Conservation (phyloP, 2,113 vertebrate species). For the Camelus bactrianus region DNA sequence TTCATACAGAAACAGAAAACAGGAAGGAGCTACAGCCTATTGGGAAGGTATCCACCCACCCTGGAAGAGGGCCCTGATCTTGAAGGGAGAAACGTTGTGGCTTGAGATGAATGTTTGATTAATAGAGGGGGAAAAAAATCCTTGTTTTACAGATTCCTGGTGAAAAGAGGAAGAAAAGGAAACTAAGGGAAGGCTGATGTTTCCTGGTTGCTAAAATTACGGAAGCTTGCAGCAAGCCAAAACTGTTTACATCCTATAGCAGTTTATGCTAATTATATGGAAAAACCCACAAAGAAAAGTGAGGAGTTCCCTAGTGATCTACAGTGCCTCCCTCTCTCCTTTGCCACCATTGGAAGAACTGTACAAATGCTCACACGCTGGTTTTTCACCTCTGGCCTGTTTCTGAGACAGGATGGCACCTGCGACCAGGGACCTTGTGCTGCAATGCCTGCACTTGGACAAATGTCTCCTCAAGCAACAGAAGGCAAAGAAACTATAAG, state of each 20-base stretch:
- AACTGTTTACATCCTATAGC: neutral
- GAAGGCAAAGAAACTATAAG: too few species aligned
- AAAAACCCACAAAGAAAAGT: conserved; percentile 28
- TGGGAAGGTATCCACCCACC: neutral
- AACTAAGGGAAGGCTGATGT: neutral
- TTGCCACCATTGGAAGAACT: neutral
- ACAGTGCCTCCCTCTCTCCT: neutral
- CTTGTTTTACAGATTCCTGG: neutral
- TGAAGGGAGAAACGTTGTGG: neutral
- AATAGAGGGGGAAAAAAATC: neutral
- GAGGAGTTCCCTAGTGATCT: neutral
- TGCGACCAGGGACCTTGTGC: too few species aligned
- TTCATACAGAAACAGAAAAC: conserved; percentile 1
- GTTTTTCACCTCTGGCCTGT: neutral
- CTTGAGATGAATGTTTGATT: neutral
- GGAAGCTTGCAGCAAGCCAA: neutral
- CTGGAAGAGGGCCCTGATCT: neutral
- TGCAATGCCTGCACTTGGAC: too few species aligned
- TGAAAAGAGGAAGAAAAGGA: conserved; percentile 12
- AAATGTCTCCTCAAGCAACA: too few species aligned
- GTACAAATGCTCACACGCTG: neutral
- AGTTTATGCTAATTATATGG: conserved; percentile 21
- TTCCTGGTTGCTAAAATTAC: conserved; percentile 3
- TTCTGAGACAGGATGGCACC: too few species aligned
- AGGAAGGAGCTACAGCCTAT: neutral